Evolutionary conservation across 2,888 invertebrate species (phyloP), one percentile per base, ranked within the genome.

Genomic region (Stenolophus ochropezus): DNA sequence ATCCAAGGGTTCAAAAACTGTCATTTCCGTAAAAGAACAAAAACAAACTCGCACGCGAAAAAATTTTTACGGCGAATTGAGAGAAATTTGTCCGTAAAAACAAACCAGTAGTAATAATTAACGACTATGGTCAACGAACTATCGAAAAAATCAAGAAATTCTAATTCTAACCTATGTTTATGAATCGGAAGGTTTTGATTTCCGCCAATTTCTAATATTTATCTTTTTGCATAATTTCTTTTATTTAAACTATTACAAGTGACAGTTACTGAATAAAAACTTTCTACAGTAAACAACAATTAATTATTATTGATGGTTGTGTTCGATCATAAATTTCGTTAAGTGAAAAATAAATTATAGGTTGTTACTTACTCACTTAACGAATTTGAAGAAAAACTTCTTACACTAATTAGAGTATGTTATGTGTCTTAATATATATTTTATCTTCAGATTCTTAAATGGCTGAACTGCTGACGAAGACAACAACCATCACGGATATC

Each of bases 1-100:
- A 4, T 61, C 61, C 61, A 61, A 61, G 61, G 61, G 61, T 61
- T 61, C 61, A 61, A 61, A 61, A 61, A 61, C 61, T 61, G 61
- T 61, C 18, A 33, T 69, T 69, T 69, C 65, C 65, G 65, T 69
- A 33, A 61, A 69, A 69, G 33, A 69, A 69, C 65, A 33, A 18
- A 33, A 69, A 69, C 25, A 69, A 69, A 69, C 33, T 69, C 18
- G 65, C 33, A 69, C 65, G 65, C 65, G 33, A 69, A 69, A 69
- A 69, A 69, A 33, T 42, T 69, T 69, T 61, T 61, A 25, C 61
- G 4, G 5, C 1, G 27, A 21, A 61, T 21, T 61, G 61, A 61
- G 61, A 14, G 61, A 61, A 61, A 61, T 61, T 61, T 61, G 14
- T 61, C 61, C 23, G 61, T 61, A 61, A 61, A 61, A 61, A 61